Evolutionary conservation across 2,888 invertebrate genomes (phyloP).

Genomic region (Apodemia hepburni): DNA sequence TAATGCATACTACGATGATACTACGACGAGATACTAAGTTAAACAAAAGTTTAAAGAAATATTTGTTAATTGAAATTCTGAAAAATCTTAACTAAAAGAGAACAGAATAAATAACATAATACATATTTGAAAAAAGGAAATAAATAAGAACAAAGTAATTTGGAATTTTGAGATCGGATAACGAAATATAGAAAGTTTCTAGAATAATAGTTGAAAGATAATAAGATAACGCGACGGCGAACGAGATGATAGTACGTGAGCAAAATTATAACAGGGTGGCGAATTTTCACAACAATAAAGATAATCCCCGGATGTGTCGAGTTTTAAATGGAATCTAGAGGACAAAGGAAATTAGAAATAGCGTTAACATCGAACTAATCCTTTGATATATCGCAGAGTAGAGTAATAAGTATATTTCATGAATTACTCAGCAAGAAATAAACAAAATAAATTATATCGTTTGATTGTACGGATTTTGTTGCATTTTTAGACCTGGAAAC

Average conservation of each 20-base stretch:
- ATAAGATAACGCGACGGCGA: constrained; percentile 64
- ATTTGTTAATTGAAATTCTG: too few species aligned
- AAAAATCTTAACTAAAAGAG: too few species aligned
- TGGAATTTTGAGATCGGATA: constrained; percentile 2
- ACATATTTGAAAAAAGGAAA: neutral
- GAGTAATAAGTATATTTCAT: neutral
- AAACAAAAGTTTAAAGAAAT: too few species aligned
- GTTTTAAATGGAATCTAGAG: constrained; percentile 18
- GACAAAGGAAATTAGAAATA: constrained; percentile 9
- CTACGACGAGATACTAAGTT: too few species aligned
- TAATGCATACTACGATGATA: too few species aligned
- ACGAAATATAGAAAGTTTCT: constrained; percentile 1
- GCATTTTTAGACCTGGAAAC: neutral
- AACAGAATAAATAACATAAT: too few species aligned
- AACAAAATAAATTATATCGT: neutral
- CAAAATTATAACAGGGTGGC: constrained; percentile 45
- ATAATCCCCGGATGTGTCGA: constrained; percentile 48
- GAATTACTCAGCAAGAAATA: neutral
- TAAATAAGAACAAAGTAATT: neutral
- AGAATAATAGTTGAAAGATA: constrained; percentile 62
- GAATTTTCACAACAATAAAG: constrained; percentile 50
- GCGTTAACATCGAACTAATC: neutral
- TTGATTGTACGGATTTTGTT: too few species aligned
- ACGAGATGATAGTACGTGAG: constrained; percentile 67
- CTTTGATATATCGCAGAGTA: neutral